Conservation (phyloP, 2,113 vertebrate species). For the Chlamydotis undulata region DNA sequence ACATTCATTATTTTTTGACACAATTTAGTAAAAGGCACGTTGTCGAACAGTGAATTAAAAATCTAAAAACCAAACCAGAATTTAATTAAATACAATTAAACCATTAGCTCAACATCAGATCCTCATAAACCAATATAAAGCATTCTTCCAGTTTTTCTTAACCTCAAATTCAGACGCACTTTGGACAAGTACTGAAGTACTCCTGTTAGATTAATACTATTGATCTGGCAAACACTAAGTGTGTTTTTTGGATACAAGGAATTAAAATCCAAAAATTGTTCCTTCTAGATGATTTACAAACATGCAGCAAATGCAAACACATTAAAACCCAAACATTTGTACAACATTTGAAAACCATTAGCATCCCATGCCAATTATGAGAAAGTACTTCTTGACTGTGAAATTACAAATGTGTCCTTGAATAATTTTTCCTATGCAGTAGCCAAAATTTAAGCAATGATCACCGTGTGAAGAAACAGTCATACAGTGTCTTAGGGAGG, state of each 20-base stretch:
- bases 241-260: slow-evolving; percentile 55
- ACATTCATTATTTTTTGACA: slow-evolving; percentile 72
- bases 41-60: slow-evolving; percentile 71
- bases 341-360: slow-evolving; percentile 48
- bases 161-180: slow-evolving; percentile 32
- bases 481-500: slow-evolving; percentile 30
- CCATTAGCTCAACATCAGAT: slow-evolving; percentile 59
- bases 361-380: slow-evolving; percentile 37
- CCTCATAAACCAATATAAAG: slow-evolving; percentile 36
- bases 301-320: slow-evolving; percentile 42
- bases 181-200: slow-evolving; percentile 37
- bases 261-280: background rate
- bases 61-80: slow-evolving; percentile 59
- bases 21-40: slow-evolving; percentile 80
- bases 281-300: slow-evolving; percentile 47
- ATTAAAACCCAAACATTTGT: slow-evolving; percentile 48
- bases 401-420: slow-evolving; percentile 2
- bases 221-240: slow-evolving; percentile 26
- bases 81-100: slow-evolving; percentile 49
- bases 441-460: background rate
- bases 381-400: slow-evolving; percentile 38
- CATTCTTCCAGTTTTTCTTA: slow-evolving; percentile 39
- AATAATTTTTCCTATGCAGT: background rate
- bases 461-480: background rate
- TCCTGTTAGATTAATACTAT: background rate